Evolutionary conservation across 92 coral and sea anemone species (phyloP).

Genomic region (Actinernus sp.): DNA sequence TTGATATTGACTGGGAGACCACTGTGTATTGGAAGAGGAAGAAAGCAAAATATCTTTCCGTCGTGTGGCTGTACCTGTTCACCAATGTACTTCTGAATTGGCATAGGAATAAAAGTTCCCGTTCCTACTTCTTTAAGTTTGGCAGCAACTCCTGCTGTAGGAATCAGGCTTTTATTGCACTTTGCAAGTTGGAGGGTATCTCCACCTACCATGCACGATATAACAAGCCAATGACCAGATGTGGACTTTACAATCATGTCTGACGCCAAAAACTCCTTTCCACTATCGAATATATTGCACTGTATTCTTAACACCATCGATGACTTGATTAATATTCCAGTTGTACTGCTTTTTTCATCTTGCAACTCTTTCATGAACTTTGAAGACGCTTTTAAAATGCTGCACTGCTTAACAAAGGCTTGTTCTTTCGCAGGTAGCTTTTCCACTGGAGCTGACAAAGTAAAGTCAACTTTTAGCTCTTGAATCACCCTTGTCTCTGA

Average conservation of each 20-base stretch:
- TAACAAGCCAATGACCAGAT: conserved; percentile 69
- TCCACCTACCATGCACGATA: conserved; percentile 68
- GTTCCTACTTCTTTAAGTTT: neutral
- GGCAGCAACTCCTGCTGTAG: conserved; percentile 90
- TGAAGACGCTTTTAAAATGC: conserved; percentile 64
- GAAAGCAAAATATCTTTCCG: conserved; percentile 78
- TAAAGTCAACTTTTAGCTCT: conserved; percentile 19
- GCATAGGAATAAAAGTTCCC: conserved; percentile 10
- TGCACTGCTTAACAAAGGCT: conserved; percentile 58
- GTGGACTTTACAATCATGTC: neutral
- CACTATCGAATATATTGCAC: conserved; percentile 24
- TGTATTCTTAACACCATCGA: conserved; percentile 29
- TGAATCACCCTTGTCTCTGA: conserved; percentile 18
- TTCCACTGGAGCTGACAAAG: conserved; percentile 42
- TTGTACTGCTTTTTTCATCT: neutral
- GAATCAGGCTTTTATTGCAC: conserved; percentile 54
- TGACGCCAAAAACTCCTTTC: conserved; percentile 7
- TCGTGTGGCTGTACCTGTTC: neutral
- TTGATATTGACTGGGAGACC: conserved; percentile 85
- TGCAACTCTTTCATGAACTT: conserved; percentile 8
- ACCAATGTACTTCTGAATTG: conserved; percentile 10
- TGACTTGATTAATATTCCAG: conserved; percentile 20
- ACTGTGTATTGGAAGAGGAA: conserved; percentile 81
- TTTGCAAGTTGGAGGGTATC: conserved; percentile 31
- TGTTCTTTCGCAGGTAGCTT: conserved; percentile 40